phyloP scores from a whole-genome alignment of 2,888 invertebrate genomes.

The Cosmia pyralina region DNA sequence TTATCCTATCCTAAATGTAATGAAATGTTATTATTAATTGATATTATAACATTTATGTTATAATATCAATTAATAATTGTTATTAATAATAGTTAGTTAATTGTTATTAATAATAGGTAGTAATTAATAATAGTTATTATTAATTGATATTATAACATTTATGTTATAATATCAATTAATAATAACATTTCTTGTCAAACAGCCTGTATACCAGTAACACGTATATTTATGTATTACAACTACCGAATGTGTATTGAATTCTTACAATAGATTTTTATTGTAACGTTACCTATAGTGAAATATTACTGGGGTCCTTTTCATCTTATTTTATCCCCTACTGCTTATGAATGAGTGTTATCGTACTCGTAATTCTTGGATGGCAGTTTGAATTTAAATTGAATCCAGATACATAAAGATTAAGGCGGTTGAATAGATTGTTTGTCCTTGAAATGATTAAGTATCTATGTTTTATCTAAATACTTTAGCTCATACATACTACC shows the following conservation, averaged over 20 bases:
- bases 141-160: too few relatives aligned
- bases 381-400: slow-evolving; percentile 46
- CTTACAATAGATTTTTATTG: slow-evolving; percentile 54
- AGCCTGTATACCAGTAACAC: neutral
- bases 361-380: slow-evolving; percentile 4
- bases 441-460: neutral
- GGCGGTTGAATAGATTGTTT: neutral
- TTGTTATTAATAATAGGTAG: too few relatives aligned
- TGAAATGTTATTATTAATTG: too few relatives aligned
- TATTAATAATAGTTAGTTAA: too few relatives aligned
- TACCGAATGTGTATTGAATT: slow-evolving; percentile 44
- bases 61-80: neutral
- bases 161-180: neutral
- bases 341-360: slow-evolving; percentile 42
- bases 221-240: slow-evolving; percentile 3
- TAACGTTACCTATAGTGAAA: slow-evolving; percentile 38
- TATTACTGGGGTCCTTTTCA: slow-evolving; percentile 49
- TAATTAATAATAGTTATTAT: too few relatives aligned
- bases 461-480: too few relatives aligned
- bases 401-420: slow-evolving; percentile 9
- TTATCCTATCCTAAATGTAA: too few relatives aligned
- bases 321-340: slow-evolving; percentile 31
- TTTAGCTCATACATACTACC: too few relatives aligned
- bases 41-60: neutral
- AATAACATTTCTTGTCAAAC: neutral